Evolutionary conservation across 1,140 invertebrate genomes (phyloP), one percentile per base, ranked within the genome.

Genomic region (Carcinoscorpius rotundicauda): DNA sequence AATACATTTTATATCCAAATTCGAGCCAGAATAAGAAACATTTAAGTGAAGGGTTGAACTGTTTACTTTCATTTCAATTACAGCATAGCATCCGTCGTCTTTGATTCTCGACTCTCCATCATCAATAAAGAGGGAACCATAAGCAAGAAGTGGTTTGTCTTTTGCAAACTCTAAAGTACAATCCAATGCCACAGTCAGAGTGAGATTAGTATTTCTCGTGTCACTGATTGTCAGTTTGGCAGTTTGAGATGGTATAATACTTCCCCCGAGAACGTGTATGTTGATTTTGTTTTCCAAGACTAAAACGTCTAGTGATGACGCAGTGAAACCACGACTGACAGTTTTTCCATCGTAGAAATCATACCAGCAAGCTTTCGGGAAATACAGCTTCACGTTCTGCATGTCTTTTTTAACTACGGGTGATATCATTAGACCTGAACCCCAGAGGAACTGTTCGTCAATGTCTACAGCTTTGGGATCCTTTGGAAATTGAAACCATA

Each of bases 391-490:
- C 3, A 86, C 78, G 4, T 6, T 60, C 50, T 9, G n/a, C 5
- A 51, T 53, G n/a, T 64, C 50, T 77, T 73, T n/a, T 11, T 66
- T 11, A 10, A 65, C 6, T 29, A 53, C 62, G 6, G 66, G 66
- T 9, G 57, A n/a, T 4, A 68, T 65, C 51, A 73, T 50, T 5
- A 73, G 69, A 60, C 81, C 78, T 9, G 82, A 76, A 29, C 90
- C 91, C 82, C 90, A 87, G 69, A 93, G 76, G 75, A 93, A 93
- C 75, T 90, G 86, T 3, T 81, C 78, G 75, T 91, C 88, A 58
- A 93, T 83, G 48, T 77, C 74, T 71, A 85, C 86, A 1, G 89
- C 88, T 3, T 74, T 74, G 6, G 70, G 69, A 74, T 93, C 86
- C 6, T 80, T 73, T 2, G 81, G 80, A 71, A 84, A 89, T 86